These are phyloP conservation scores for Ferdinandea cuprea DNA, from an alignment of 2,888 invertebrate genomes.

Conservation along the genomic window DNA sequence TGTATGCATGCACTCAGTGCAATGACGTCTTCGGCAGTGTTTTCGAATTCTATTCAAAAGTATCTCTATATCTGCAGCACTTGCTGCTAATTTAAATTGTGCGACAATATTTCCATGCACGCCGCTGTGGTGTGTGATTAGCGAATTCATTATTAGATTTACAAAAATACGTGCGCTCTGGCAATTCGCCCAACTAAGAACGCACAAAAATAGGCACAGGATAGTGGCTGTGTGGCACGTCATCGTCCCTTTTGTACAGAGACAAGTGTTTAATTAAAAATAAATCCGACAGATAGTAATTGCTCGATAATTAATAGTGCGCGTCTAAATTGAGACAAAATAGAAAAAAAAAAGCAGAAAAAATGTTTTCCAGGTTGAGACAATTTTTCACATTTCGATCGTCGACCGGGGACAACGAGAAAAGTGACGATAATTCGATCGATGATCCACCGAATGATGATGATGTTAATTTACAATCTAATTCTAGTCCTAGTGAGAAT, in stretches of 20 bases:
- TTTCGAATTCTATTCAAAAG: slow-evolving; percentile 48
- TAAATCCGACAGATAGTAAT: slow-evolving; percentile 70
- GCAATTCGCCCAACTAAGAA: slow-evolving; percentile 64
- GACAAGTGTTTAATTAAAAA: slow-evolving; percentile 68
- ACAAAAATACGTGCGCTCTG: slow-evolving; percentile 58
- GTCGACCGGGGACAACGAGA: slow-evolving; percentile 52
- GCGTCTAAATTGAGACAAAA: slow-evolving; percentile 75
- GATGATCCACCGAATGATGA: slow-evolving; percentile 23
- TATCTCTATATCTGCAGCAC: slow-evolving; percentile 36
- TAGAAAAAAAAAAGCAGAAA: slow-evolving; percentile 10
- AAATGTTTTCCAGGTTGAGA: slow-evolving; percentile 81
- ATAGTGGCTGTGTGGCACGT: background rate
- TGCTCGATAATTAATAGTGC: slow-evolving; percentile 65
- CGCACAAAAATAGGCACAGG: slow-evolving; percentile 12
- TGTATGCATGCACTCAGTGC: slow-evolving; percentile 29
- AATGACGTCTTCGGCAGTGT: slow-evolving; percentile 66
- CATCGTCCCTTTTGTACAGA: slow-evolving; percentile 23
- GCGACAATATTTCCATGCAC: slow-evolving; percentile 72
- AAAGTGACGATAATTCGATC: slow-evolving; percentile 41
- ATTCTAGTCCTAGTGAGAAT: slow-evolving; percentile 50
- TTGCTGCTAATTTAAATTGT: slow-evolving; percentile 62
- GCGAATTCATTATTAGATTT: slow-evolving; percentile 69
- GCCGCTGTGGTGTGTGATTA: slow-evolving; percentile 55
- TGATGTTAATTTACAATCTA: slow-evolving; percentile 56
- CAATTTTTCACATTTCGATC: slow-evolving; percentile 80